Conservation (phyloP, 2,113 vertebrate species). For the Glaucomys volans region DNA sequence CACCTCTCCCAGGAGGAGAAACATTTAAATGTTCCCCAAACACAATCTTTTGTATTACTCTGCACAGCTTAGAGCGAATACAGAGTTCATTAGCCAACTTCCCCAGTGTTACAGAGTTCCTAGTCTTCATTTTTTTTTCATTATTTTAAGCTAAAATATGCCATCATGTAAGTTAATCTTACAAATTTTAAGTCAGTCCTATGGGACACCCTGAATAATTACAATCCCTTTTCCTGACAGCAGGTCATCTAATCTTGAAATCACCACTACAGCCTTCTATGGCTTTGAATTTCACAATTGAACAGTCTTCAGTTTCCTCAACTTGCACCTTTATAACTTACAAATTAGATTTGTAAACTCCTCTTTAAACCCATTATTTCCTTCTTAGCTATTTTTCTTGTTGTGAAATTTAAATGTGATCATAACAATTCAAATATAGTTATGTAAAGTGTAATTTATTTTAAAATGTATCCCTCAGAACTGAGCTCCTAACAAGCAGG, state of each 20-base stretch:
- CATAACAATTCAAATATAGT: not conserved
- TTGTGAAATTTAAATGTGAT: not conserved
- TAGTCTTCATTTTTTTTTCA: not conserved
- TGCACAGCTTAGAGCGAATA: not conserved
- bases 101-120: not conserved
- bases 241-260: not conserved
- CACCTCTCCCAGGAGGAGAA: not conserved
- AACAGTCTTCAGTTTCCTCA: not conserved
- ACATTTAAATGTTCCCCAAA: not conserved
- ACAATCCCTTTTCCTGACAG: not conserved
- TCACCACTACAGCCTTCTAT: rapidly evolving
- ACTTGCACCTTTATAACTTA: not conserved
- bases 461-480: not conserved
- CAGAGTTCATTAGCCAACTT: not conserved
- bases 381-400: not conserved
- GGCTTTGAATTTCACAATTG: not conserved
- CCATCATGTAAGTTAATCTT: not conserved
- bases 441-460: not conserved
- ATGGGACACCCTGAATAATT: not conserved
- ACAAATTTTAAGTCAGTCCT: not conserved
- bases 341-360: not conserved
- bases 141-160: not conserved
- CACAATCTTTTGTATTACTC: not conserved
- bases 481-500: not conserved
- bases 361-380: not conserved